Percentiles rank a stretch among this genome's conserved stretches.
Conservation (phyloP, 2,888 invertebrate species). For the Saturnia japonica region DNA sequence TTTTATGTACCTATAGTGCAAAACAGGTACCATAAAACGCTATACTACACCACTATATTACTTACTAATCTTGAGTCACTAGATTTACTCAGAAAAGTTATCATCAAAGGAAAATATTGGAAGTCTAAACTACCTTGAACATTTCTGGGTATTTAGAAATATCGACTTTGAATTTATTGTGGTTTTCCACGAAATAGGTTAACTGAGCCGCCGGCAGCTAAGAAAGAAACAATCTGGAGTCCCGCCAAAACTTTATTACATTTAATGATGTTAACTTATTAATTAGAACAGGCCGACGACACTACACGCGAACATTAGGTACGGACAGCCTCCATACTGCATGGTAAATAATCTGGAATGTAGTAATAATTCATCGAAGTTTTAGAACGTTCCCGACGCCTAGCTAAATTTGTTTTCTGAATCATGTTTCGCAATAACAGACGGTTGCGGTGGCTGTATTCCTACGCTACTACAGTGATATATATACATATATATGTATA, state of each 20-base stretch:
- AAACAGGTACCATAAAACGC: too few species aligned
- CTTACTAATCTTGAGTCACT: not conserved
- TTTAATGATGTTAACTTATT: conserved; percentile 62
- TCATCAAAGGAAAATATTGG: not conserved
- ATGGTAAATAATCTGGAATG: conserved; percentile 36
- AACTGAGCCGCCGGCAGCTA: conserved; percentile 55
- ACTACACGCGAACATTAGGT: conserved; percentile 30
- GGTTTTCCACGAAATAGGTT: conserved; percentile 63
- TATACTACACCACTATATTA: not conserved
- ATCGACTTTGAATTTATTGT: conserved; percentile 42
- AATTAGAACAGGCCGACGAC: conserved; percentile 53
- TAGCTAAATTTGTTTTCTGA: conserved; percentile 58
- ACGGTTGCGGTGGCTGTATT: conserved; percentile 37
- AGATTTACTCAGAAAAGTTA: not conserved
- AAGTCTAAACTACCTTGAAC: conserved; percentile 11
- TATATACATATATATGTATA: too few species aligned
- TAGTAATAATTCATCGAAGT: conserved; percentile 43
- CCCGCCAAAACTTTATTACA: conserved; percentile 54
- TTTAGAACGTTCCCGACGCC: conserved; percentile 52
- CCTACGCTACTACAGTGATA: conserved; percentile 33
- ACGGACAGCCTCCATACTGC: conserved; percentile 31
- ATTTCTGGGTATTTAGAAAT: conserved; percentile 19
- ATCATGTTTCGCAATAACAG: conserved; percentile 58
- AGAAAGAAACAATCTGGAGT: conserved; percentile 56
- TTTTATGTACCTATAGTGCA: too few species aligned